Base-by-base conservation (phyloP, 23 tunicate species). In the Corella eumyota region DNA sequence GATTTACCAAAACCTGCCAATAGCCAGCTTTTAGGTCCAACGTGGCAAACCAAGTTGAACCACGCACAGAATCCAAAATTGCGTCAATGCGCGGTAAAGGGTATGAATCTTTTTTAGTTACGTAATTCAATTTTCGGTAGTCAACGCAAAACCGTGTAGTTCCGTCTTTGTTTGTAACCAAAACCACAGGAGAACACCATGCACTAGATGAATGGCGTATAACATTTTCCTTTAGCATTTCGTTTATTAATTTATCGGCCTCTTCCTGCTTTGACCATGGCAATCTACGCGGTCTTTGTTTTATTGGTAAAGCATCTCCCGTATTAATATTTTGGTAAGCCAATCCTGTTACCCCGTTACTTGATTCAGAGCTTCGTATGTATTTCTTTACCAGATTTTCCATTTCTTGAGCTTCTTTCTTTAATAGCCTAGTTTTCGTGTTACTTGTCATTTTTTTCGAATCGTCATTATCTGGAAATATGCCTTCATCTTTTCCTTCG, bases 161-260 rank as follows among this genome's bases (percentile, higher is more conserved):
- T 15, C 75, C 75, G 23, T 30, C 63, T 60, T 30, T 56, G 20
- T 69, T 69, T 15, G 11, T 20, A 7, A 69, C 75, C 5, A 69
- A 7, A 6, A 61, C 45, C 17, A 56, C 23, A 28, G 75, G 27
- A 4, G 66, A 36, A 32, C 21, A 19, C 70, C 70, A 69, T 4
- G 75, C 70, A 17, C 66, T 22, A 29, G 32, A 28, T 7, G 48
- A 24, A 6, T 48, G 75, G 6, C 32, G 47, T n/a, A 69, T 69
- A 22, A 69, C 22, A 7, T 23, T 31, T 25, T 4, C 35, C 19
- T 60, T 24, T 5, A 69, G 51, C 66, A 54, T 27, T 7, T 56
- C 21, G 5, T 60, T 27, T 17, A 61, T 35, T 56, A 25, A 45
- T 5, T 6, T 45, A 15, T 29, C 64, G 13, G 45, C 64, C 19